phyloP scores from a whole-genome alignment of 2,113 vertebrate species.

The Istiophorus platypterus region DNA sequence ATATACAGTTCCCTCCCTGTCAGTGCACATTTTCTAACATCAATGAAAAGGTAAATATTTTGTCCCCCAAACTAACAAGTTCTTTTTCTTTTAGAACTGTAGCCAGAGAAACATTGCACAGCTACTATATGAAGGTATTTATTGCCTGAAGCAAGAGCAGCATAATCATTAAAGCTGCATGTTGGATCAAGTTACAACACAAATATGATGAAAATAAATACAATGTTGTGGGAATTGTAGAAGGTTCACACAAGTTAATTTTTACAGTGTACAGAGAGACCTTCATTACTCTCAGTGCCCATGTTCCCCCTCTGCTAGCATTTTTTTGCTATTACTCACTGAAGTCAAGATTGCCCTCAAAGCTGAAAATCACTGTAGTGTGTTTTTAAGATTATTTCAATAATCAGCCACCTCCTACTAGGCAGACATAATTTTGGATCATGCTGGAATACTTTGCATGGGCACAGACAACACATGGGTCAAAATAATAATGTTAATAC shows the following conservation, averaged over 20 bases:
- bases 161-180: conserved; percentile 21
- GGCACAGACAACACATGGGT: too few relatives aligned
- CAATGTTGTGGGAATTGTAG: background rate
- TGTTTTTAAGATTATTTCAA: background rate
- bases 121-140: background rate
- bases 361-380: background rate
- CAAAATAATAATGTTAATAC: too few relatives aligned
- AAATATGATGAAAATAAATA: background rate
- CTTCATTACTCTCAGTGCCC: background rate
- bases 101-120: background rate
- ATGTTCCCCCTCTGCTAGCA: background rate
- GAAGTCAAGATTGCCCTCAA: background rate
- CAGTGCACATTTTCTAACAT: background rate
- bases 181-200: conserved; percentile 26
- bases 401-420: background rate
- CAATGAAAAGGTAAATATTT: background rate
- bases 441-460: too few relatives aligned
- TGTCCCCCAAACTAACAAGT: background rate
- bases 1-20: background rate
- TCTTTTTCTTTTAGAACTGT: background rate
- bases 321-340: conserved; percentile 5
- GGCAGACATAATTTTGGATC: too few relatives aligned
- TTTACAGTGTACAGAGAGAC: background rate
- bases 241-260: too few relatives aligned
- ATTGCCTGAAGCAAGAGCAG: conserved; percentile 25